Evolutionary conservation across 2,888 invertebrate species (phyloP), one percentile per base, ranked within the genome.

Genomic region (Brenthis hecate): DNA sequence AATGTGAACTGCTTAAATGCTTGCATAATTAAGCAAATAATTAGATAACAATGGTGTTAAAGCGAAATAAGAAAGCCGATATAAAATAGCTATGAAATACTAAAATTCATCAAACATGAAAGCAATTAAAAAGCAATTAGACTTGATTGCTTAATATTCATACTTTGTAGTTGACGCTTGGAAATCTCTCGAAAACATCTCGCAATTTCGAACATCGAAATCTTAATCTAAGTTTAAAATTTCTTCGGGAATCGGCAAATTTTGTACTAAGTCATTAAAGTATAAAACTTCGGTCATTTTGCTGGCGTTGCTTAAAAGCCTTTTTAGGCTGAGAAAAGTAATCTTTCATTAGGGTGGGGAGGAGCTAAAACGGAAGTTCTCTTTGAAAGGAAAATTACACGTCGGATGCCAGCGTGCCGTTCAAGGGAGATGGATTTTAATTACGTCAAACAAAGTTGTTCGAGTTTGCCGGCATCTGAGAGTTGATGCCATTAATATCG

Each of bases 201-300:
- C 85, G 81, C 85, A 85, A 85, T 88, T 89, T 87, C 84, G 86
- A 89, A 91, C 90, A 86, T 90, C 87, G 85, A 87, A 91, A 91
- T 92, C 91, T 91, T 92, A 92, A 92, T 91, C 91, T 91, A 91
- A 92, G 92, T 92, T 92, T 92, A 92, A 92, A 91, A 90, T 90
- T 91, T 92, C 89, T 91, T 87, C 83, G 89, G 82, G 87, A 90
- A 92, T 92, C 92, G 88, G 89, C 91, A 85, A 91, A 91, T 91
- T 92, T 92, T 87, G 89, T 89, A 92, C 91, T 92, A 92, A 92
- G 92, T 92, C 92, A 92, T 92, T 92, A 92, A 92, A 92, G 92
- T 92, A 91, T 91, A 88, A 92, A 92, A 92, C 89, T 92, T 92
- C 88, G 90, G 92, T 91, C 91, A 92, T 92, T 92, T 91, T 85